These are phyloP conservation scores for Caenorhabditis zanzibari DNA, from an alignment of 2,888 invertebrate species.

Conservation along the genomic window DNA sequence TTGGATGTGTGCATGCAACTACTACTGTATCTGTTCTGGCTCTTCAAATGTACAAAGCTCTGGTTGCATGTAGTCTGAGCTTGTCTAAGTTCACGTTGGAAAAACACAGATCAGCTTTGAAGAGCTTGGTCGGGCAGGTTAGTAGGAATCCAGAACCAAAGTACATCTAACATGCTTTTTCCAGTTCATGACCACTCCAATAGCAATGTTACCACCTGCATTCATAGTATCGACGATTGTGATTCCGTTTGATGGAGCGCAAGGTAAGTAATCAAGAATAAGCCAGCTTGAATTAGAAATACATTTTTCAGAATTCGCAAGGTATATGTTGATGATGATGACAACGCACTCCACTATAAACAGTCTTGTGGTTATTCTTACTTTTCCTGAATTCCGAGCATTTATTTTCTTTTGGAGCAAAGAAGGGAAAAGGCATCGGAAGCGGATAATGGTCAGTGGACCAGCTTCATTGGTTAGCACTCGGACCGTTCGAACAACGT, in stretches of 20 bases:
- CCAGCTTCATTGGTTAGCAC: not conserved
- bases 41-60: slow-evolving; percentile 21
- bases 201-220: slow-evolving; percentile 29
- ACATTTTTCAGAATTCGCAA: slow-evolving; percentile 30
- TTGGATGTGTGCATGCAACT: slow-evolving; percentile 13
- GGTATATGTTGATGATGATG: slow-evolving; percentile 33
- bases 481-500: not conserved
- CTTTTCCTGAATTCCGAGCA: slow-evolving; percentile 27
- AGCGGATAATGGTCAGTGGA: not conserved
- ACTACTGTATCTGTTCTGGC: slow-evolving; percentile 6
- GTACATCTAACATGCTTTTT: not conserved
- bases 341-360: slow-evolving; percentile 41
- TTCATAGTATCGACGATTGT: slow-evolving; percentile 11
- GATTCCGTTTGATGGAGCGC: slow-evolving; percentile 19
- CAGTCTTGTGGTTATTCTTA: slow-evolving; percentile 29
- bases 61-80: not conserved
- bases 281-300: no score
- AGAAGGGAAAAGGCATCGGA: not conserved
- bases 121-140: slow-evolving; percentile 32
- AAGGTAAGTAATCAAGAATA: not conserved
- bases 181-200: slow-evolving; percentile 38
- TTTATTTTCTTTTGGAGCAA: slow-evolving; percentile 20
- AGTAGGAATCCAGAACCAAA: no score
- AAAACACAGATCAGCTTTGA: slow-evolving; percentile 27
- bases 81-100: slow-evolving; percentile 17